Conservation (phyloP, 2,797 vertebrate genomes). For the Enteromius afrohamiltoni region DNA sequence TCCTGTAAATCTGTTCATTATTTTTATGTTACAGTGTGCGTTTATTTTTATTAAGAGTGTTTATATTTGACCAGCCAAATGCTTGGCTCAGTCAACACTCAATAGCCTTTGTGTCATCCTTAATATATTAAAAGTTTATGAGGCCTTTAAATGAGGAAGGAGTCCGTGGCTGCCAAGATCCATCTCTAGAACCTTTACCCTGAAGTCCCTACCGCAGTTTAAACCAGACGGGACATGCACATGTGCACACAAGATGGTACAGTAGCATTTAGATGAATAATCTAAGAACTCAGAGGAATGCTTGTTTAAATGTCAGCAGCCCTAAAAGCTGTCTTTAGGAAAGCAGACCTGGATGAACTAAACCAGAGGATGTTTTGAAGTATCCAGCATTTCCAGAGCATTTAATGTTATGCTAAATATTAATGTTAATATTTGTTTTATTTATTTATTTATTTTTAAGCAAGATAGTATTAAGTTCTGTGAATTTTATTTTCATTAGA, state of each 20-base stretch:
- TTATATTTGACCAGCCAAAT: conserved; percentile 16
- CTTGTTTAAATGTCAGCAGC: conserved; percentile 19
- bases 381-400: background rate
- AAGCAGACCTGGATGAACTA: background rate
- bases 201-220: conserved; percentile 29
- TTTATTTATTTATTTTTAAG: background rate
- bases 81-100: conserved; percentile 66
- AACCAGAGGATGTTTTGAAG: background rate
- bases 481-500: background rate
- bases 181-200: conserved; percentile 68
- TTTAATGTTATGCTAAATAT: no score
- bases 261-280: conserved; percentile 20
- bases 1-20: background rate
- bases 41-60: background rate
- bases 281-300: conserved; percentile 12
- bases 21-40: background rate
- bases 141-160: conserved; percentile 72
- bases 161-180: conserved; percentile 72
- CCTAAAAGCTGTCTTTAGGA: conserved; percentile 8
- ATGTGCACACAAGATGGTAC: background rate
- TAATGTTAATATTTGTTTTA: background rate
- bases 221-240: background rate
- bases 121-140: conserved; percentile 77
- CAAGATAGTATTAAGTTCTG: background rate
- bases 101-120: conserved; percentile 65